Base-by-base conservation (phyloP, 2,888 invertebrate species). In the Quadroppia sp. region DNA sequence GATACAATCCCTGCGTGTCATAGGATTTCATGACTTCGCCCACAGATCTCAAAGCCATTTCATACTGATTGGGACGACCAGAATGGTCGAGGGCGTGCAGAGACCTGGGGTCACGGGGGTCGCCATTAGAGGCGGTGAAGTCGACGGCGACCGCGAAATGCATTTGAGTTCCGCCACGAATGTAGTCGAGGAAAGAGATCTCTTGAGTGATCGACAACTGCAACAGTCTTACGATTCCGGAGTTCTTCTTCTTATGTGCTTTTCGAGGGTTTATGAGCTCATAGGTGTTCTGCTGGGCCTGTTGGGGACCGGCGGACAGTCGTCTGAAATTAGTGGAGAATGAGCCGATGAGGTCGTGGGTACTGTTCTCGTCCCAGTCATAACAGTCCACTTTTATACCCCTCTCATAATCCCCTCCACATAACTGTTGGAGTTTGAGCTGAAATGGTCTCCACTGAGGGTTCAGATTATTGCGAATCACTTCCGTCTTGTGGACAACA, bases 111-210 rank as follows among this genome's bases (percentile, higher is more conserved):
- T 79, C 78, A 70, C 78, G 78, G 17, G 83, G 83, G 76, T 83
- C 82, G 23, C 84, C 84, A 80, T 84, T 83, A 23, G 83, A 83
- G 23, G 81, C 83, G 75, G 84, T 84, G 76, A 84, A 84, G 78
- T 84, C 84, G 75, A 84, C 83, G 28, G 83, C 83, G 75, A 84
- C 81, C 28, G 82, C 82, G 76, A 83, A 84, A 77, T 83, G 81
- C 56, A 84, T 80, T 76, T 84, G 82, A 36, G 83, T 83, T 81
- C 87, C 86, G 69, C 85, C 85, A 76, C 84, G 82, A 67, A 87
- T 83, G 79, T 84, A 87, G 78, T 87, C 87, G 74, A 87, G 80
- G 79, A 87, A 87, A 2, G 86, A 82, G 75, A 80, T 79, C 72
- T 81, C 80, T 28, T 78, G 25, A 7, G 71, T 79, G 40, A 82